Base-by-base conservation (phyloP, 2,888 invertebrate genomes). In the Sinotaia quadrata region DNA sequence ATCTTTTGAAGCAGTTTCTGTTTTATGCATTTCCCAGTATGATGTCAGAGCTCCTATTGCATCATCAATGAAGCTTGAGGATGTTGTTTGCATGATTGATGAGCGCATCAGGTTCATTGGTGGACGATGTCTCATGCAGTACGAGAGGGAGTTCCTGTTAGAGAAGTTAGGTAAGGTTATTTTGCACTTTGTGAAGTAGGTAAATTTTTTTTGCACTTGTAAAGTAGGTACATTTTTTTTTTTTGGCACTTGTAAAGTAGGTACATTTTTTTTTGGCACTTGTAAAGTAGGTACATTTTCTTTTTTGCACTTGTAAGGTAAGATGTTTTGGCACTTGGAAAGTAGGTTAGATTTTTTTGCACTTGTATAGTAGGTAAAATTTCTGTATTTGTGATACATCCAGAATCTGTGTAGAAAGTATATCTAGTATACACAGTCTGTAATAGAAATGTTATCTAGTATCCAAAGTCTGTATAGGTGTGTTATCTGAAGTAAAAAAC, bases 1-100 rank as follows among this genome's bases (percentile, higher is more conserved):
- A n/a, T n/a, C n/a, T n/a, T n/a, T n/a, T n/a, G n/a, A n/a, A n/a
- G n/a, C n/a, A n/a, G n/a, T n/a, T n/a, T n/a, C n/a, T n/a, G n/a
- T n/a, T n/a, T n/a, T n/a, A n/a, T n/a, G 15, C 10, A 18, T 2
- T 58, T 49, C 62, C 8, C 71, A 71, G 71, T 71, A 67, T 49
- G 44, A 67, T 31, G 57, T 63, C 0, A 10, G 29, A 4, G 34
- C 27, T 0, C 37, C 57, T 7, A 51, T 67, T 29, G 67, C 59
- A 4, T 33, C 57, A 8, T 60, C 58, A 10, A 34, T 79, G 21
- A 68, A 72, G 12, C 73, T 75, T 72, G 59, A 56, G n/a, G 59
- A 71, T 24, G 75, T 77, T 12, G 71, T 75, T 2, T 44, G 68
- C 2, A 79, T 79, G 77, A 49, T 79, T 18, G 59, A 74, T 12